Evolutionary conservation across 1,140 invertebrate genomes (phyloP), one percentile per base, ranked within the genome.

Genomic region (Drosophila orosa): DNA sequence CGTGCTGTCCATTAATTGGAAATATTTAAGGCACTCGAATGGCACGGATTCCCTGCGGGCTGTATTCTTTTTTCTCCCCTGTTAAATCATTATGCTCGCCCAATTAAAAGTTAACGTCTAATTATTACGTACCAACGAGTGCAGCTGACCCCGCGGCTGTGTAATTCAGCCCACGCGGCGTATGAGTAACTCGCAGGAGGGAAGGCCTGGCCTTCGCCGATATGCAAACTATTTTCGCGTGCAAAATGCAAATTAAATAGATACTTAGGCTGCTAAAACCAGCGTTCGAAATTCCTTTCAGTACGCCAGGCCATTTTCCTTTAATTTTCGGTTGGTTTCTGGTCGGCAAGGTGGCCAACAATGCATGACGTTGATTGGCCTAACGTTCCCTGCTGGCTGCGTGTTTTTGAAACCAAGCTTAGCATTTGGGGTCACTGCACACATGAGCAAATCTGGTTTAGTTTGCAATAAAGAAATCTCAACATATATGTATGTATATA

Each of bases 171-270:
- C 40, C 73, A 74, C 68, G 59, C 61, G 73, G 80, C 80, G 80
- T 89, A 89, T 80, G 80, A 83, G 80, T 80, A 80, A 89, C 78
- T 50, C 50, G 56, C 3, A 22, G 29, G 17, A 22, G n/a, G n/a
- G 12, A 22, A 5, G 29, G 31, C 40, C 44, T 47, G 61, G 47
- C 37, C 35, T 35, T 22, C 44, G 25, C 65, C 52, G 61, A 68
- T 55, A 75, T 76, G 58, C 40, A 56, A 73, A 77, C 84, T 74
- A 83, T 89, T 89, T 87, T 89, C 66, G 84, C 76, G 76, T 87
- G 83, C 67, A 89, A 83, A 80, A 80, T 89, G 76, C 67, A 86
- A 83, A 73, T 80, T 80, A 84, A 84, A 89, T 69, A 89, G 83
- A 89, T 80, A 83, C 75, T 71, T 44, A 45, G 27, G 35, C 37